These are phyloP conservation scores for Chionis minor DNA, from an alignment of 2,113 vertebrate genomes.

Conservation along the genomic window DNA sequence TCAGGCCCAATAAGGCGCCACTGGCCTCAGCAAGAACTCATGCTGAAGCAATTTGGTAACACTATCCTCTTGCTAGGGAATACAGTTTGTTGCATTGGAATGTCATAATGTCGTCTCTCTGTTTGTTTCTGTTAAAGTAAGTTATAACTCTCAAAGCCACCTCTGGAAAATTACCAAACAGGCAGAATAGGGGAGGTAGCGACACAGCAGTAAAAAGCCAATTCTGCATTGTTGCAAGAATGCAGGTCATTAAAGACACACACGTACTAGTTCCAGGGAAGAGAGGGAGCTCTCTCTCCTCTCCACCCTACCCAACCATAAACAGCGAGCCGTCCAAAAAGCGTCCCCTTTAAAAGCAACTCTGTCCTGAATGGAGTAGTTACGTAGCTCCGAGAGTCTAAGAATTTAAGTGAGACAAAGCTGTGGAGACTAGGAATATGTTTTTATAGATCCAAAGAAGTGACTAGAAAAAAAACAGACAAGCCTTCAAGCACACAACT, in stretches of 20 bases:
- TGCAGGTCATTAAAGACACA: not conserved
- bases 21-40: conserved; percentile 11
- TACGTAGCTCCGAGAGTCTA: not conserved
- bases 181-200: not conserved
- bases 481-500: not conserved
- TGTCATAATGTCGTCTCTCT: not conserved
- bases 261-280: not conserved
- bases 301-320: not conserved
- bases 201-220: not conserved
- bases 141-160: conserved; percentile 28
- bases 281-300: not conserved
- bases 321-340: not conserved
- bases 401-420: not conserved
- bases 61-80: conserved; percentile 57
- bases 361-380: not conserved
- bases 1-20: conserved; percentile 5
- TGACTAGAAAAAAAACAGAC: not conserved
- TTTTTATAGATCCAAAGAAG: not conserved
- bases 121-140: conserved; percentile 54
- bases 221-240: not conserved
- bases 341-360: not conserved
- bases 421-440: not conserved
- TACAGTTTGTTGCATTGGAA: not conserved
- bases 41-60: conserved; percentile 63
- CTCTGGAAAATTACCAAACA: conserved; percentile 55